Conservation (phyloP, 2,888 invertebrate species). For the Epirrhoe tristata region DNA sequence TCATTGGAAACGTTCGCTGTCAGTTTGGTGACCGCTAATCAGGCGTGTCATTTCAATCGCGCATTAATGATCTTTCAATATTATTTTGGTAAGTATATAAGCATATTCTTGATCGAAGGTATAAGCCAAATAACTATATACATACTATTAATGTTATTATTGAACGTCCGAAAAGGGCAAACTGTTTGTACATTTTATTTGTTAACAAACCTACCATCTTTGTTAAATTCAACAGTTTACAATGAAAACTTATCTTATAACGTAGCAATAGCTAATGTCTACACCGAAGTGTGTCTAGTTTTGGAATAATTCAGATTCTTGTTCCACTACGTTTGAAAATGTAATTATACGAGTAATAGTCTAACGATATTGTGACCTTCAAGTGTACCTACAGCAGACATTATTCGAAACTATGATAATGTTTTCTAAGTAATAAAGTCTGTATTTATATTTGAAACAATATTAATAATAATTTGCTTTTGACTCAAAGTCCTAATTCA, state of each 20-base stretch:
- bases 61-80: not conserved
- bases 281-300: too few species aligned
- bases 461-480: not conserved
- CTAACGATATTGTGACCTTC: not conserved
- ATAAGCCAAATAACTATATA: not conserved
- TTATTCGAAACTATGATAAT: not conserved
- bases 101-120: too few species aligned
- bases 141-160: too few species aligned
- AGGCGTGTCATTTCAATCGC: constrained; percentile 26
- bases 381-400: not conserved
- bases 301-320: not conserved
- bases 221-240: too few species aligned
- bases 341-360: not conserved
- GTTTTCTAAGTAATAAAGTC: not conserved
- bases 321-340: not conserved
- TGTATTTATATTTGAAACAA: not conserved
- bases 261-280: not conserved
- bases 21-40: constrained; percentile 42
- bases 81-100: constrained; percentile 1
- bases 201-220: too few species aligned
- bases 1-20: constrained; percentile 40
- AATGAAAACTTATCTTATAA: too few species aligned
- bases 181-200: too few species aligned
- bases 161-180: too few species aligned
- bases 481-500: constrained; percentile 7